phyloP scores from a whole-genome alignment of 1,140 invertebrate genomes.

The Anoplophora glabripennis region DNA sequence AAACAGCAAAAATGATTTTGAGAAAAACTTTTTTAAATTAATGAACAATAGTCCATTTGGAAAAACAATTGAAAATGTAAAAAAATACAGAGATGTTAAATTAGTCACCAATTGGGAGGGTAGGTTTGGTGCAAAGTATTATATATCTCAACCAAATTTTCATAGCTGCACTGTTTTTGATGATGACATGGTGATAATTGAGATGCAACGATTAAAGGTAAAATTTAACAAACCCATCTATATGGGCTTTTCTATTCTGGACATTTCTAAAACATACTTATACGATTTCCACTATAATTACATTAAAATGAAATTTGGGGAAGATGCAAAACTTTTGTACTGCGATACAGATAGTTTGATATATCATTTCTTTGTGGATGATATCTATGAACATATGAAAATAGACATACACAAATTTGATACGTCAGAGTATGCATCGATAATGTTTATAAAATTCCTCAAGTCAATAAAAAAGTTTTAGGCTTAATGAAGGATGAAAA shows the following conservation, averaged over 20 bases:
- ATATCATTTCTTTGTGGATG: conserved; percentile 37
- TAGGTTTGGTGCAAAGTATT: conserved; percentile 10
- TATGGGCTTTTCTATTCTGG: conserved; percentile 38
- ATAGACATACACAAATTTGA: conserved; percentile 32
- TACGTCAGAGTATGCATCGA: conserved; percentile 19
- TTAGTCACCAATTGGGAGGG: conserved; percentile 28
- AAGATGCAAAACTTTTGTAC: conserved; percentile 38
- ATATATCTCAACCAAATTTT: conserved; percentile 16
- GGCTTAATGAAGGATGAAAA: too few relatives aligned
- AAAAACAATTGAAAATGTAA: too few relatives aligned
- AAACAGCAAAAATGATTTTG: neutral
- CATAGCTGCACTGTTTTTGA: conserved; percentile 41
- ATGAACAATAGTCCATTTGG: too few relatives aligned
- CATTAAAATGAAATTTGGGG: conserved; percentile 28
- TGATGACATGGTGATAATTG: conserved; percentile 41
- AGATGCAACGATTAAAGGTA: conserved; percentile 38
- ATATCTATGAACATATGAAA: conserved; percentile 4
- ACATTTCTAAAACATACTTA: conserved; percentile 39
- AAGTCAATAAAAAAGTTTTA: too few relatives aligned
- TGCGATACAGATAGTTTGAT: conserved; percentile 49
- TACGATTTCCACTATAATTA: conserved; percentile 42
- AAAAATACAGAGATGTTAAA: conserved; percentile 36
- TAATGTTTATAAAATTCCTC: too few relatives aligned
- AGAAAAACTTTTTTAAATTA: neutral
- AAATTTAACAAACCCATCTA: conserved; percentile 46